Base-by-base conservation (phyloP, 2,797 vertebrate genomes). In the Paratrypauchen microcephalus region DNA sequence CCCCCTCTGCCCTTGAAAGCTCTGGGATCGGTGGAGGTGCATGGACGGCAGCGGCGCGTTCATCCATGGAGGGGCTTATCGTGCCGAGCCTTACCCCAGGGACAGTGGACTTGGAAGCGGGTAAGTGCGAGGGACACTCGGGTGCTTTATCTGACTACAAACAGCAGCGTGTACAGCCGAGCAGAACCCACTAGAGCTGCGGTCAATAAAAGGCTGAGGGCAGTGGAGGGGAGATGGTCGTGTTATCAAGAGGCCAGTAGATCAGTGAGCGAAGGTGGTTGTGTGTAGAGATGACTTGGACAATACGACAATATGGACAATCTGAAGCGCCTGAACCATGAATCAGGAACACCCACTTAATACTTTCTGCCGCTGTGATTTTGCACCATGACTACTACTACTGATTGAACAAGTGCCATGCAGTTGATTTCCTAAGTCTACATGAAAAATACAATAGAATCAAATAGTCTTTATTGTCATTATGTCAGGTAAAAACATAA, bases 11-110 rank as follows among this genome's bases (percentile, higher is more conserved):
- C 65, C 48, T 66, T 66, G 30, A 66, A 21, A 66, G 52, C 2
- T 13, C 12, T 23, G 9, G 13, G 60, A 62, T 62, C 60, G 36
- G 39, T 45, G 32, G 60, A 62, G n/a, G n/a, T 3, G 21, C 62
- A 16, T 45, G 23, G 15, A 45, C 5, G 62, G 47, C 47, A 64
- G 23, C 2, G 2, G 62, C 21, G 41, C 41, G 5, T 64, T 24
- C 62, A 47, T 64, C 61, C 61, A 7, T 47, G 62, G 26, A 11
- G 24, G 24, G 36, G 62, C 41, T 64, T 64, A 64, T 64, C 62
- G 62, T 23, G 8, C 62, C 6, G n/a, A 3, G 23, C 21, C 9
- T 47, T 48, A 15, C 62, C 41, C 23, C 36, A 4, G 41, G 23
- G 62, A 64, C 62, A 19, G 23, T 26, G 61, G 26, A 30, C 39